Evolutionary conservation across 2,113 vertebrate genomes (phyloP), one percentile per base, ranked within the genome.

Genomic region (Hippoglossus stenolepis): DNA sequence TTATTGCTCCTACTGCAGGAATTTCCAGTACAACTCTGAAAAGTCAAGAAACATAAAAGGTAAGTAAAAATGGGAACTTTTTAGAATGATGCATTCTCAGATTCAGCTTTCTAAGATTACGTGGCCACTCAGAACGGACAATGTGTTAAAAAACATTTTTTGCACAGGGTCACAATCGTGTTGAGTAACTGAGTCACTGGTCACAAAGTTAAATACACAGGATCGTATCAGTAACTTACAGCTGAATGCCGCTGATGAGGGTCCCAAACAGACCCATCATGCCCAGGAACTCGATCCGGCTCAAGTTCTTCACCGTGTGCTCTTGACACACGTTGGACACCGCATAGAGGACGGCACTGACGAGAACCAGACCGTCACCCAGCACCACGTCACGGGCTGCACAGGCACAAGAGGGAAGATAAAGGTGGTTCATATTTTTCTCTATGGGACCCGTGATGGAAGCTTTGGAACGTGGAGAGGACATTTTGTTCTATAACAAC

Each of bases 241-340:
- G 92, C 89, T 99, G 98, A 72, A 96, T 71, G 77, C 96, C 95
- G 18, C 97, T 99, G 95, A 98, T 94, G 81, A 98, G 10, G 26
- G 97, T 98, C 79, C 97, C 98, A 78, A 99, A 98, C 23, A 99
- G 91, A 66, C 98, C 98, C 93, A 99, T 94, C 97, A 98, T 98
- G 90, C 97, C 98, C 84, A 99, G 94, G 92, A 99, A 99, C 85
- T 99, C 97, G 65, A 94, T 88, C 73, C 95, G 94, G 93, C 96
- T 97, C 91, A 96, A 90, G 90, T 96, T 98, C 95, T 99, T 99
- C 94, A 99, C 97, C 2, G 97, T 94, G 93, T 98, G 95, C 83
- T 99, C 98, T 80, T 99, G 97, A 90, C 96, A 94, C 79, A 97
- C 93, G 64, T 99, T 99, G 61, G 97, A 99, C 71, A 98, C 88